A percentile compares a stretch with the other conserved stretches of the same genome.
Evolutionary conservation across 2,888 invertebrate genomes (phyloP).

Genomic region (Ptycholaimellus sp.): DNA sequence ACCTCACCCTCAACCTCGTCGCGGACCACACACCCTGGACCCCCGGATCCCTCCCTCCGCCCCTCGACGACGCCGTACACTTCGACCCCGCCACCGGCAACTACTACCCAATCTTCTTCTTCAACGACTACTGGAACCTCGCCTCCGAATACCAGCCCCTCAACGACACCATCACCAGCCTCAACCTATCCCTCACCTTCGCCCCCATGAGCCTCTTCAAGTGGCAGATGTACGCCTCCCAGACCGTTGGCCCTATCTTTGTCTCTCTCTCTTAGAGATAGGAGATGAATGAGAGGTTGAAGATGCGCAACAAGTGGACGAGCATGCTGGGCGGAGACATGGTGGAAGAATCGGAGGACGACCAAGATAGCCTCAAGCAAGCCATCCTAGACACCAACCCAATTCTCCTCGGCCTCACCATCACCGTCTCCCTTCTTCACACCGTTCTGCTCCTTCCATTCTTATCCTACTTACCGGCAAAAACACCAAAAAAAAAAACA

Average conservation of each 20-base stretch:
- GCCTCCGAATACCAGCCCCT: conserved; percentile 53
- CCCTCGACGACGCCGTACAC: conserved; percentile 13
- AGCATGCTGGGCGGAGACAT: conserved; percentile 15
- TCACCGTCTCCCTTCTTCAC: conserved; percentile 73
- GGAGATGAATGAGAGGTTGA: conserved; percentile 28
- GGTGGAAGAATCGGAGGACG: conserved; percentile 34
- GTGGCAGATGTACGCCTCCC: conserved; percentile 93
- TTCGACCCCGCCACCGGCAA: conserved; percentile 48
- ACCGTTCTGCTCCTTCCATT: too few relatives aligned
- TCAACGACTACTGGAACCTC: conserved; percentile 98
- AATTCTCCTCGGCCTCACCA: conserved; percentile 64
- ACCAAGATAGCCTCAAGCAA: conserved; percentile 47
- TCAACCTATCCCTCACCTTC: conserved; percentile 31
- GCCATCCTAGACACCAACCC: conserved; percentile 87
- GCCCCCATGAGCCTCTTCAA: conserved; percentile 78
- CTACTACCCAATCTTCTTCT: conserved; percentile 75
- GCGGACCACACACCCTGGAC: conserved; percentile 88
- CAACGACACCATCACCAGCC: conserved; percentile 45
- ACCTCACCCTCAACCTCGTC: conserved; percentile 76
- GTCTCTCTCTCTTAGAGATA: conserved; percentile 34
- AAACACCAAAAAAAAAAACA: too few relatives aligned
- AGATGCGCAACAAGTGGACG: conserved; percentile 21
- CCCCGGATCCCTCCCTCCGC: conserved; percentile 12
- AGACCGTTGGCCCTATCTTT: conserved; percentile 65
- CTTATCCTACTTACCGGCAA: too few relatives aligned